Percentiles rank a stretch among this genome's conserved stretches.
Conservation (phyloP, 2,888 invertebrate genomes). For the Microchrysa polita region DNA sequence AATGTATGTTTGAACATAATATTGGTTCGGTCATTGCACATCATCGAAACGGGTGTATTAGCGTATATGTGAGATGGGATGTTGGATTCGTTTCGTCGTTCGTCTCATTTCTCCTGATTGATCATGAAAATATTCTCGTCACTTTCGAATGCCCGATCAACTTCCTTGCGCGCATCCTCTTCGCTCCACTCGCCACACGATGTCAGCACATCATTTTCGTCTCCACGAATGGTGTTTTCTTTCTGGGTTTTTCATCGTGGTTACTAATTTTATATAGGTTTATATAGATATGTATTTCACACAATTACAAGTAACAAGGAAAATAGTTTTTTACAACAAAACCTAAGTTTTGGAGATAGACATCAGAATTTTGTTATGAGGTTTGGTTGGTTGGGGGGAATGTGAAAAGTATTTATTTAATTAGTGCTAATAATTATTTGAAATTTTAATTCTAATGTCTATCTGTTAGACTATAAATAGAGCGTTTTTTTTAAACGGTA, state of each 20-base stretch:
- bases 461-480: no score
- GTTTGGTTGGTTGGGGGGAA: no score
- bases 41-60: no score
- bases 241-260: conserved; percentile 50
- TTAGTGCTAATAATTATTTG: no score
- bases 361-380: conserved; percentile 8
- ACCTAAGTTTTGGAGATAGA: no score
- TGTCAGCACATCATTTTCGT: conserved; percentile 58
- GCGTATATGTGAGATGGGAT: no score
- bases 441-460: no score
- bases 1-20: no score
- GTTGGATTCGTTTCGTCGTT: not conserved
- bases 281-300: conserved; percentile 42
- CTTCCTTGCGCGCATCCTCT: conserved; percentile 60
- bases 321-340: conserved; percentile 8
- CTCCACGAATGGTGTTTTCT: conserved; percentile 47
- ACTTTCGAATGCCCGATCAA: conserved; percentile 59
- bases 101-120: conserved; percentile 40
- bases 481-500: no score
- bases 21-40: no score
- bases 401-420: no score
- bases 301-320: conserved; percentile 44
- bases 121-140: conserved; percentile 59
- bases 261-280: conserved; percentile 47
- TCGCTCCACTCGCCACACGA: conserved; percentile 62